Conservation (phyloP, 2,888 invertebrate species). For the Drosophila emarginata region DNA sequence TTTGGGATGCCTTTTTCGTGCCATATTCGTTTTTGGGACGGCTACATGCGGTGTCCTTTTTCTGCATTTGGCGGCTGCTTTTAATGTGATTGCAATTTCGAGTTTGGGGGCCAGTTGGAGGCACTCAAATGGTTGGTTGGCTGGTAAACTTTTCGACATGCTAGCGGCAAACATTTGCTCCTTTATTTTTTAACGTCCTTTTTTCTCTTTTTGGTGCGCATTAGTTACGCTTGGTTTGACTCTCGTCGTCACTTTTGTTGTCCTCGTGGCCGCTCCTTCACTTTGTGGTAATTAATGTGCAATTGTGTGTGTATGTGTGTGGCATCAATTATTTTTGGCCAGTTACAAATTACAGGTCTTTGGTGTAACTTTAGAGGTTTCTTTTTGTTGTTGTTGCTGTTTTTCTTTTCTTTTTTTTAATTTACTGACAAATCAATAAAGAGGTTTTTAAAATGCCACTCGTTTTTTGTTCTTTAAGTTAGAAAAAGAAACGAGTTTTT, state of each 20-base stretch:
- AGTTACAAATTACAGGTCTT: constrained; percentile 68
- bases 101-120: constrained; percentile 38
- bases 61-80: constrained; percentile 50
- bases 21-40: constrained; percentile 42
- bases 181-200: background rate
- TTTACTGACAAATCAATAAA: constrained; percentile 72
- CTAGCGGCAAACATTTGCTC: constrained; percentile 16
- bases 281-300: constrained; percentile 66
- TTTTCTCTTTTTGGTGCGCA: constrained; percentile 49
- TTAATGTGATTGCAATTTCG: constrained; percentile 77
- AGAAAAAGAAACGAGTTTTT: constrained; percentile 7
- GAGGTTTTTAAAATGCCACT: constrained; percentile 43
- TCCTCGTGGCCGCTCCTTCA: constrained; percentile 30
- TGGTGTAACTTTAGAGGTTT: constrained; percentile 23
- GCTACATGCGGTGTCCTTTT: constrained; percentile 31
- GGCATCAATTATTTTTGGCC: constrained; percentile 68
- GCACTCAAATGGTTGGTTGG: constrained; percentile 39
- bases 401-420: constrained; percentile 23
- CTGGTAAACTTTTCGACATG: constrained; percentile 47
- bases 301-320: constrained; percentile 26
- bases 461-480: background rate
- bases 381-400: constrained; percentile 19
- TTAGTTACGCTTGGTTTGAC: constrained; percentile 68
- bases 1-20: constrained; percentile 47
- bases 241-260: constrained; percentile 39